Evolutionary conservation across 30 jellyfish, hydroid and myxozoan species (phyloP), one percentile per base, ranked within the genome.

Genomic region (Euphysa ruthae): DNA sequence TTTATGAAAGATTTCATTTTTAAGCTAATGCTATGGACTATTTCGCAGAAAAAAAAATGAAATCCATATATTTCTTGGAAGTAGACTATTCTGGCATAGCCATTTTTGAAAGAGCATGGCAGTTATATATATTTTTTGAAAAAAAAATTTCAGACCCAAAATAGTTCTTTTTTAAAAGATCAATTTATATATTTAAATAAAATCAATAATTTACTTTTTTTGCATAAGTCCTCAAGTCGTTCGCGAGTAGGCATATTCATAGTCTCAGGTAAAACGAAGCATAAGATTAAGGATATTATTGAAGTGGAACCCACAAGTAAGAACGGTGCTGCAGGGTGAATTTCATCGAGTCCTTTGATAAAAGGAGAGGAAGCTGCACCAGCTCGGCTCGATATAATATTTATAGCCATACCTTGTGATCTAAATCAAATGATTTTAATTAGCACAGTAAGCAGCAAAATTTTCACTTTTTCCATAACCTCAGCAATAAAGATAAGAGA

Each of bases 281-380:
- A 29, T 61, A 61, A 32, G 6, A 33, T 7, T 12, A 33, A 29
- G 24, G 74, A 14, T 26, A 61, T 33, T 13, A 22, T 4, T 18
- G 62, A 29, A 61, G 35, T 15, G 19, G 26, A 18, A 27, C 32
- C 34, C 68, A 61, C 22, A 18, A 61, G 27, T 0, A 25, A 1
- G 62, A 61, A 61, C 28, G 74, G 74, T 14, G 74, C 74, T n/a
- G 74, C 62, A 4, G 74, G 74, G 27, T 61, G 74, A 32, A 61
- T 25, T 31, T 32, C 19, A 27, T 61, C 62, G 19, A 61, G 2
- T 1, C 14, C 28, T 31, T 61, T 61, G 0, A 61, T 61, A 0
- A 61, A 61, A 1, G 60, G 60, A 0, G 74, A 61, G 22, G 74
- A 4, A 25, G 74, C 74, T 18, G 74, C 74, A 6, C 74, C 74